These are phyloP conservation scores for Diabrotica undecimpunctata DNA, from an alignment of 1,140 invertebrate species.

Conservation along the genomic window DNA sequence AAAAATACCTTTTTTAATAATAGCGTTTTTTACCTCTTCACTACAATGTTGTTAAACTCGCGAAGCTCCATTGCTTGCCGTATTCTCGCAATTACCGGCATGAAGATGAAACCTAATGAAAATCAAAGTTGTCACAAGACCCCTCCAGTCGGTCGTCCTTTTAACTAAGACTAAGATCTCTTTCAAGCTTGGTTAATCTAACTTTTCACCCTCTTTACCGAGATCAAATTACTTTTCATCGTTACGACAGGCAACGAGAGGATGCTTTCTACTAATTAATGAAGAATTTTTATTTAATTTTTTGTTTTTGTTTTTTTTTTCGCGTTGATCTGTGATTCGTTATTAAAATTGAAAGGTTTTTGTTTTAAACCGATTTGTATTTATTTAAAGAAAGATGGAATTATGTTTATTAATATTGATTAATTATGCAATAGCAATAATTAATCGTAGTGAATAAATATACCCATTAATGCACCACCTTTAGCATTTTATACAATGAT, in stretches of 20 bases:
- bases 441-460: too few relatives aligned
- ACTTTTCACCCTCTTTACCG: constrained; percentile 21
- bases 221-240: constrained; percentile 20
- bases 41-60: too few relatives aligned
- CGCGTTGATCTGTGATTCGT: too few relatives aligned
- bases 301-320: background rate
- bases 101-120: constrained; percentile 13
- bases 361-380: too few relatives aligned
- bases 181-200: constrained; percentile 19
- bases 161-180: constrained; percentile 20
- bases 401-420: too few relatives aligned
- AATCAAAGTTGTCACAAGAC: constrained; percentile 16
- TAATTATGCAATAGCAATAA: too few relatives aligned
- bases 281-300: constrained; percentile 8
- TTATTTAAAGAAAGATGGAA: too few relatives aligned
- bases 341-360: too few relatives aligned
- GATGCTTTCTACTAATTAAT: constrained; percentile 14
- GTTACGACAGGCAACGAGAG: background rate
- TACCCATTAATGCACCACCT: too few relatives aligned
- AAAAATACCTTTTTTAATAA: too few relatives aligned
- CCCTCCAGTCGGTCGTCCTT: background rate
- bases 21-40: too few relatives aligned
- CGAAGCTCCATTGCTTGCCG: background rate
- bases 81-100: constrained; percentile 13
- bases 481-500: too few relatives aligned